Percentiles rank a stretch among this genome's conserved stretches.
phyloP scores from a whole-genome alignment of 2,888 invertebrate genomes.

The Drosophila kambysellisi region DNA sequence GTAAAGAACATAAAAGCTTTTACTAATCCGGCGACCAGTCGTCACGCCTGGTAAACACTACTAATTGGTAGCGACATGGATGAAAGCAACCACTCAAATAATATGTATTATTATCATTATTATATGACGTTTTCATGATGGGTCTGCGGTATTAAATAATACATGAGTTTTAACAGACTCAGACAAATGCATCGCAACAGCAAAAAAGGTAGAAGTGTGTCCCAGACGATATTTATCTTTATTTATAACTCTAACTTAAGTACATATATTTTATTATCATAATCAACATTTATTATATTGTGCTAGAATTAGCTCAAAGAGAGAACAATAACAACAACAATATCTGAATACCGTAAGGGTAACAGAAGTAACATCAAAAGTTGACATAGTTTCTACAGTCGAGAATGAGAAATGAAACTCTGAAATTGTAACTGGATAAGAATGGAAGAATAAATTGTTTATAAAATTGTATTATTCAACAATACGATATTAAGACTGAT shows the following conservation, averaged over 20 bases:
- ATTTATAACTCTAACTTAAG: neutral
- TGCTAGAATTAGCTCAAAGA: neutral
- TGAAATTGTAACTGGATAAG: neutral
- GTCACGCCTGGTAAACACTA: neutral
- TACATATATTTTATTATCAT: neutral
- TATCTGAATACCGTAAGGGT: neutral
- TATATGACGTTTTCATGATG: neutral
- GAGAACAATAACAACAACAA: neutral
- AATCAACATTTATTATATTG: neutral
- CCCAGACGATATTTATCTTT: neutral
- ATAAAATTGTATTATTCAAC: neutral
- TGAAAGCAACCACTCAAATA: neutral
- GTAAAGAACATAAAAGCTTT: neutral
- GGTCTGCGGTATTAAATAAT: neutral
- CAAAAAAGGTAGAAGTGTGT: neutral
- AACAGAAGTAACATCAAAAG: neutral
- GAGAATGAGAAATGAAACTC: neutral
- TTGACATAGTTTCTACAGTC: neutral
- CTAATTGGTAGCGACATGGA: slow-evolving; percentile 7
- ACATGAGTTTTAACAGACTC: neutral
- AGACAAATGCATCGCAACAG: neutral
- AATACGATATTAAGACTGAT: neutral
- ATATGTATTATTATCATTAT: neutral
- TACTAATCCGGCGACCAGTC: slow-evolving; percentile 5
- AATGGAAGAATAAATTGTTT: neutral